Conservation (phyloP, 2,797 vertebrate species). For the Clarias laeviceps region DNA sequence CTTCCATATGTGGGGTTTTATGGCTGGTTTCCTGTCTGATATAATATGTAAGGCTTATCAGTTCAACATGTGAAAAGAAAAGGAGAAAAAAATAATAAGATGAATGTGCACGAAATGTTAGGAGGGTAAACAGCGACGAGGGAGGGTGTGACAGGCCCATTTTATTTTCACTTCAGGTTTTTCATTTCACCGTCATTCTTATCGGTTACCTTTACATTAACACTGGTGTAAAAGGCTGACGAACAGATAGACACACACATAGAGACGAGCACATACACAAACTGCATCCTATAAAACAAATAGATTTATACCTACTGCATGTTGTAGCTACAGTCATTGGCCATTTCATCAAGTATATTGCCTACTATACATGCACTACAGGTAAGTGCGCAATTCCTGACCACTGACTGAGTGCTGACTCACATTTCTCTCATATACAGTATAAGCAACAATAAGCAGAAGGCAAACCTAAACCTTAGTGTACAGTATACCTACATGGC, state of each 20-base stretch:
- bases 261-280: neutral
- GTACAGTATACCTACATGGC: neutral
- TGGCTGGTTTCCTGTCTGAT: conserved; percentile 70
- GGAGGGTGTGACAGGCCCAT: conserved; percentile 8
- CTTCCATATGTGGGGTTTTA: conserved; percentile 74
- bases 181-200: conserved; percentile 17
- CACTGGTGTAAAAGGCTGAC: conserved; percentile 14
- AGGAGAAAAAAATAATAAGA: neutral
- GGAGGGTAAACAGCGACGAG: neutral
- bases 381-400: neutral
- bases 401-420: too few relatives aligned
- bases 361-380: neutral
- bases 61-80: conserved; percentile 66
- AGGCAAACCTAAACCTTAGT: neutral
- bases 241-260: conserved; percentile 58
- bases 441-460: neutral
- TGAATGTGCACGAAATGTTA: conserved; percentile 24
- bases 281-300: conserved; percentile 9
- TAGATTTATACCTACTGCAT: neutral
- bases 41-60: conserved; percentile 75
- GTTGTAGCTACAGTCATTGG: neutral
- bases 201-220: conserved; percentile 34
- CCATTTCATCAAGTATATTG: neutral
- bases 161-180: conserved; percentile 7
- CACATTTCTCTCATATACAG: neutral